A percentile compares a stretch with the other conserved stretches of the same genome.
These are phyloP conservation scores for Ormyrus nitidulus DNA, from an alignment of 2,888 invertebrate species.

Conservation along the genomic window DNA sequence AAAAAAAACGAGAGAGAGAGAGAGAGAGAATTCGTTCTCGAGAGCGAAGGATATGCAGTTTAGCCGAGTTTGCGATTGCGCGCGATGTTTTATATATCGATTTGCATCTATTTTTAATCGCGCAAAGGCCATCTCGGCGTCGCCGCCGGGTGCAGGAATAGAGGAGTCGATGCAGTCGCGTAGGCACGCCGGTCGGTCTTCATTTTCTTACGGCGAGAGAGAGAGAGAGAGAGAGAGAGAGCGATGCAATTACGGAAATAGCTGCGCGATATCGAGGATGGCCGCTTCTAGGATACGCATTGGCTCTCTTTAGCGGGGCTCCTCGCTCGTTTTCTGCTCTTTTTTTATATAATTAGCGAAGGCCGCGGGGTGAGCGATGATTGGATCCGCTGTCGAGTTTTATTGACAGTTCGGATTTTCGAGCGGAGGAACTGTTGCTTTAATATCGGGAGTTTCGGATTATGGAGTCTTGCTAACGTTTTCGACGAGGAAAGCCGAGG, in stretches of 20 bases:
- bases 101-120: slow-evolving; percentile 44
- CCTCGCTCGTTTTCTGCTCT: too few relatives aligned
- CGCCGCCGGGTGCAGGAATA: not conserved
- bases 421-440: too few relatives aligned
- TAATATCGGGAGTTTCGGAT: too few relatives aligned
- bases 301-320: not conserved
- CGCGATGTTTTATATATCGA: slow-evolving; percentile 11
- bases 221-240: too few relatives aligned
- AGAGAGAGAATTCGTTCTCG: not conserved
- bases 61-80: not conserved
- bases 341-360: too few relatives aligned
- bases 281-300: not conserved
- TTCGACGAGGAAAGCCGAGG: too few relatives aligned
- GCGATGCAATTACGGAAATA: slow-evolving; percentile 41
- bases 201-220: slow-evolving; percentile 6
- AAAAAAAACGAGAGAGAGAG: not conserved
- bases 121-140: slow-evolving; percentile 11
- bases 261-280: not conserved
- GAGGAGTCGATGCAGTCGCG: not conserved
- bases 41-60: too few relatives aligned
- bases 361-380: too few relatives aligned
- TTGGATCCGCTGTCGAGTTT: too few relatives aligned
- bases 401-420: too few relatives aligned
- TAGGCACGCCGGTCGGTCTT: slow-evolving; percentile 20
- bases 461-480: too few relatives aligned